These are phyloP conservation scores for Mnemiopsis leidyi DNA, from an alignment of 37 sponge, comb jelly and placozoan genomes.

Conservation along the genomic window DNA sequence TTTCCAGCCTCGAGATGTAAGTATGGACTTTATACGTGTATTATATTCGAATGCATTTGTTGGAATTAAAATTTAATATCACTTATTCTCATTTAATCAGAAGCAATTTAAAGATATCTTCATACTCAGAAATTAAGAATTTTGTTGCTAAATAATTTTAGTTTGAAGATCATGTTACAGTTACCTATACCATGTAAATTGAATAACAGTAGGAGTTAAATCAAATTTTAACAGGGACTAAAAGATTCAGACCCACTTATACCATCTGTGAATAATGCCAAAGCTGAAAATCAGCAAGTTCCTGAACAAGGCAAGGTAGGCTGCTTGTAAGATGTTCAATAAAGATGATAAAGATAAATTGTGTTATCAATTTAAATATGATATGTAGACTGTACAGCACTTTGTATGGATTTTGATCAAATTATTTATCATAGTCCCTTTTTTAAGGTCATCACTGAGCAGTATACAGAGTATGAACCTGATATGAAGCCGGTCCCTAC, in stretches of 20 bases:
- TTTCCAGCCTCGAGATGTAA: conserved; percentile 44
- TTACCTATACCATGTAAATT: too few species aligned
- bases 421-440: not conserved
- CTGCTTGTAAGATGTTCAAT: not conserved
- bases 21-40: not conserved
- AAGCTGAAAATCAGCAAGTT: not conserved
- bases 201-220: too few species aligned
- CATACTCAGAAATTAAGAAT: too few species aligned
- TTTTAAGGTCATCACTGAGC: conserved; percentile 10
- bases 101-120: too few species aligned
- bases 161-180: too few species aligned
- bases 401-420: not conserved
- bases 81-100: too few species aligned
- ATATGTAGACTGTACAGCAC: not conserved
- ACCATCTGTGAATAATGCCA: not conserved
- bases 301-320: not conserved
- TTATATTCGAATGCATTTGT: too few species aligned
- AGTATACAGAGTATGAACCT: conserved; percentile 52
- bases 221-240: not conserved
- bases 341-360: too few species aligned
- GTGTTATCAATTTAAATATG: not conserved
- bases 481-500: conserved; percentile 39
- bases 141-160: too few species aligned
- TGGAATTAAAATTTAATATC: too few species aligned
- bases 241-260: conserved; percentile 24